A percentile compares a stretch with the other conserved stretches of the same genome.
phyloP scores from a whole-genome alignment of 2,888 invertebrate species.

The Drosophila aldrichi region DNA sequence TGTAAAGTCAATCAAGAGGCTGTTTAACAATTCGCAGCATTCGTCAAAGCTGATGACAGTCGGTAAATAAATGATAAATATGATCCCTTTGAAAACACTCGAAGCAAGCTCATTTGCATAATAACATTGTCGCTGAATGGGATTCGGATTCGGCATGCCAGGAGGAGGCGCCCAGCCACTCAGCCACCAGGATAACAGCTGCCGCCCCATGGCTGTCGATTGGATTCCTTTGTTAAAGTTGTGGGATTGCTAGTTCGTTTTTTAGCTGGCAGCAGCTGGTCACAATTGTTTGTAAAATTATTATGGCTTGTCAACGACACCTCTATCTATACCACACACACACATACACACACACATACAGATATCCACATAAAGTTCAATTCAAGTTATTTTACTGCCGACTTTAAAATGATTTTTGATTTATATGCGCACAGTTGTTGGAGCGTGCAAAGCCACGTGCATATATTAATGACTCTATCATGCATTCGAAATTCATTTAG shows the following conservation, averaged over 20 bases:
- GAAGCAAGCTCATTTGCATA: slow-evolving; percentile 69
- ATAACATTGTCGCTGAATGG: slow-evolving; percentile 58
- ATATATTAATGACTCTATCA: slow-evolving; percentile 34
- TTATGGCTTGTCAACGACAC: slow-evolving; percentile 37
- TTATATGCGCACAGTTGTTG: slow-evolving; percentile 9
- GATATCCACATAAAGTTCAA: background rate
- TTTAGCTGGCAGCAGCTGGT: slow-evolving; percentile 24
- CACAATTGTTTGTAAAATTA: slow-evolving; percentile 21
- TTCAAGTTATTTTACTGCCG: slow-evolving; percentile 18
- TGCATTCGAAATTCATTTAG: slow-evolving; percentile 26
- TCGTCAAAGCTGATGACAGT: slow-evolving; percentile 67
- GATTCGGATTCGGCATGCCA: slow-evolving; percentile 14
- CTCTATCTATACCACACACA: background rate
- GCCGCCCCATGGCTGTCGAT: background rate
- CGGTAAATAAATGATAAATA: slow-evolving; percentile 79
- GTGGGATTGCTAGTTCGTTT: slow-evolving; percentile 3
- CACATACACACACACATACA: background rate
- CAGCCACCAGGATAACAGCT: slow-evolving; percentile 17
- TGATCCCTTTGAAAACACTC: slow-evolving; percentile 74
- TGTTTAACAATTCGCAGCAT: slow-evolving; percentile 34
- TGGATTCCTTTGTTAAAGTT: slow-evolving; percentile 27
- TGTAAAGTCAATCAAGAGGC: slow-evolving; percentile 54
- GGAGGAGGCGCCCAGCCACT: background rate
- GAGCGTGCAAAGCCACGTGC: slow-evolving; percentile 31
- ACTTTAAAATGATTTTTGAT: slow-evolving; percentile 33